Conservation (phyloP, 2,888 invertebrate species). For the Torymus aiolomorphi region DNA sequence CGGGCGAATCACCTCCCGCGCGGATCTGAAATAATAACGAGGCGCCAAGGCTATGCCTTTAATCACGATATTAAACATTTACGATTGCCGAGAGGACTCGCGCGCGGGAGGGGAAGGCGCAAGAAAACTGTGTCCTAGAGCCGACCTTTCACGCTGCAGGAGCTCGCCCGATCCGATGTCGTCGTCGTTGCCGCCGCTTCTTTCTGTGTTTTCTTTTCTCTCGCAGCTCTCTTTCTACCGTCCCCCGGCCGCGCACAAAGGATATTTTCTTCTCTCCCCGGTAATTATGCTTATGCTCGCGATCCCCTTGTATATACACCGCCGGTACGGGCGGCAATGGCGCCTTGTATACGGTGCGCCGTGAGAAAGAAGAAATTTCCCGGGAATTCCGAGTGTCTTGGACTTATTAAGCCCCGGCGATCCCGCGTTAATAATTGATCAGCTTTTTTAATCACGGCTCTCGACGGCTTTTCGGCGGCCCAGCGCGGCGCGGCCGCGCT, state of each 20-base stretch:
- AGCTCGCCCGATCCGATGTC: constrained; percentile 23
- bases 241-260: constrained; percentile 46
- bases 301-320: constrained; percentile 40
- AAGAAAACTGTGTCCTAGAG: constrained; percentile 47
- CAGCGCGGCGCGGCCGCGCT: background rate
- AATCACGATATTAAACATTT: constrained; percentile 76
- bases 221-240: constrained; percentile 5
- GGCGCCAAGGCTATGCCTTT: constrained; percentile 72
- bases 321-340: constrained; percentile 22
- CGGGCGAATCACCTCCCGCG: constrained; percentile 71
- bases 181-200: background rate
- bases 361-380: constrained; percentile 30
- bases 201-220: constrained; percentile 7
- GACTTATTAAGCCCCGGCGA: constrained; percentile 47
- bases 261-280: constrained; percentile 40
- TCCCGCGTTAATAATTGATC: constrained; percentile 57
- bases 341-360: background rate
- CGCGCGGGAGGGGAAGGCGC: background rate
- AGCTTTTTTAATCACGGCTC: constrained; percentile 55
- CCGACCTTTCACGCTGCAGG: constrained; percentile 38
- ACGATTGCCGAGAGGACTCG: constrained; percentile 69
- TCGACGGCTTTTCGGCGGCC: constrained; percentile 12
- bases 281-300: constrained; percentile 56
- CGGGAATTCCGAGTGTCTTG: constrained; percentile 30
- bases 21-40: constrained; percentile 74